Conservation (phyloP, 1,140 invertebrate species). For the Oncopeltus fasciatus region DNA sequence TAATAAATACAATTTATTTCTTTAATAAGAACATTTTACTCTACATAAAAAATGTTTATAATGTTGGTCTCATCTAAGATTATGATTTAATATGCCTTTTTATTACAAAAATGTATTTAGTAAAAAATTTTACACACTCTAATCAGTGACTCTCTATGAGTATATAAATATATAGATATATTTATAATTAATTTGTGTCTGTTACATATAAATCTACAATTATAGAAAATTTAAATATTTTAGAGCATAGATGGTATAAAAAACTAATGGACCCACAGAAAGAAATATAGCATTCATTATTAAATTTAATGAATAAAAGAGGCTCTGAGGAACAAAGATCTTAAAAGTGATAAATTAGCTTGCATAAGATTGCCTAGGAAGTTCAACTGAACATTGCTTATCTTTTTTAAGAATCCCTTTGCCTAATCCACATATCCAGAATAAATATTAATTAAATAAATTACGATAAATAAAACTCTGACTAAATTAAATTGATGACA, state of each 20-base stretch:
- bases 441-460: no score
- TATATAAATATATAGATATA: background rate
- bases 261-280: constrained; percentile 1
- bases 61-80: background rate
- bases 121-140: background rate
- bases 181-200: background rate
- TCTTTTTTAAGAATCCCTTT: no score
- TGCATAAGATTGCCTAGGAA: no score
- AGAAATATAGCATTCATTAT: background rate
- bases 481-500: no score
- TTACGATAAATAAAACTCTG: no score
- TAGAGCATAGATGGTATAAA: background rate
- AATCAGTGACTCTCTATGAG: background rate
- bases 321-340: no score
- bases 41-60: background rate
- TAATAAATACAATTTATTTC: no score
- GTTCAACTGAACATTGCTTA: no score
- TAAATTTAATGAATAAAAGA: no score
- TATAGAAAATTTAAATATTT: background rate
- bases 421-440: no score
- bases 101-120: background rate
- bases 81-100: background rate
- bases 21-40: no score
- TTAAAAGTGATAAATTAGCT: no score
- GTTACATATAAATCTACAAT: background rate